Evolutionary conservation across 2,113 vertebrate species (phyloP).

Genomic region (Connochaetes taurinus): DNA sequence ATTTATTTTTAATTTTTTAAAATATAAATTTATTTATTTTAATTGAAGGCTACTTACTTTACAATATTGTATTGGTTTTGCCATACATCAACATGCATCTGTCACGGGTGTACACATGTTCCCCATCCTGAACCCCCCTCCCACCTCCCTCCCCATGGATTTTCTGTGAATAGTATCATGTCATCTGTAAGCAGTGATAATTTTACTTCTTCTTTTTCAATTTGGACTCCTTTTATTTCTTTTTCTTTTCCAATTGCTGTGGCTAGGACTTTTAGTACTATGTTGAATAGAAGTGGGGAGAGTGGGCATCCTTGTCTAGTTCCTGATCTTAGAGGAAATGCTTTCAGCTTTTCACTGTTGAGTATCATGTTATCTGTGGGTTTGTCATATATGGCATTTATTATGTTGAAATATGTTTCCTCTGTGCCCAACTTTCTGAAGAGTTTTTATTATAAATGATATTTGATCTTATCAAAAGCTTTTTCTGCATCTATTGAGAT

Average conservation of each 20-base stretch:
- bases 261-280: not conserved
- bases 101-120: fast-evolving
- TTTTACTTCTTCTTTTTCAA: not conserved
- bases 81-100: too few species aligned
- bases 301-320: not conserved
- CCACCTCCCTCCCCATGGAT: not conserved
- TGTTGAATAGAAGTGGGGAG: not conserved
- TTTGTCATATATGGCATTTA: not conserved
- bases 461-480: not conserved
- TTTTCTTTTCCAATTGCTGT: not conserved
- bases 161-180: not conserved
- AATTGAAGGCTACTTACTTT: too few species aligned
- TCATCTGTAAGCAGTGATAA: not conserved
- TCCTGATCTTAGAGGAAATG: not conserved
- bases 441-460: not conserved
- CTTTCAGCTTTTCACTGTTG: not conserved
- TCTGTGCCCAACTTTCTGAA: not conserved
- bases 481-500: not conserved
- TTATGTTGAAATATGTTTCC: not conserved
- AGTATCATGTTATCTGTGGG: not conserved
- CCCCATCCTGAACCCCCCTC: too few species aligned
- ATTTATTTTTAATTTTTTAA: too few species aligned
- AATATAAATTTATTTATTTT: too few species aligned
- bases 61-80: too few species aligned
- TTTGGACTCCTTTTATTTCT: not conserved